These are phyloP conservation scores for Cryptocephalus primarius DNA, from an alignment of 2,888 invertebrate genomes.

Conservation along the genomic window DNA sequence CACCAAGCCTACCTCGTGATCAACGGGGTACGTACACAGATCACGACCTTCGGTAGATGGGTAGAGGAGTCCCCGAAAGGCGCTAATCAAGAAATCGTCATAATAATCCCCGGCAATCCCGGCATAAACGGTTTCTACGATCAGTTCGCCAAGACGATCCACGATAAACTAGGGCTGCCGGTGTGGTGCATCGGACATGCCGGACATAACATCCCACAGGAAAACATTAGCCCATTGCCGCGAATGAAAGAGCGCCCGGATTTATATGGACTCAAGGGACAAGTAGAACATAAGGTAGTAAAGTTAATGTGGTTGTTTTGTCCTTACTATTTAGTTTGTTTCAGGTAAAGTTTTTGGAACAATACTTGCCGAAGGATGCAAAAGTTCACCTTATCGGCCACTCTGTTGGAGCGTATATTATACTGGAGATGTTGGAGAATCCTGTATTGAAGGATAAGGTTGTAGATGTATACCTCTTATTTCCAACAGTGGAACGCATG, in stretches of 20 bases:
- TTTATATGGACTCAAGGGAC: constrained; percentile 65
- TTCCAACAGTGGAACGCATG: constrained; percentile 83
- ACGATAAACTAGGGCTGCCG: constrained; percentile 49
- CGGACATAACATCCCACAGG: constrained; percentile 66
- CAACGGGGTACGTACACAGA: constrained; percentile 58
- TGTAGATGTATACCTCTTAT: constrained; percentile 61
- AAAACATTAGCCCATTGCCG: constrained; percentile 40
- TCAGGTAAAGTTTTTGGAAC: constrained; percentile 55
- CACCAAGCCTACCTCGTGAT: constrained; percentile 42
- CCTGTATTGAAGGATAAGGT: constrained; percentile 44
- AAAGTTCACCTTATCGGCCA: constrained; percentile 77
- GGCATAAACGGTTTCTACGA: constrained; percentile 74
- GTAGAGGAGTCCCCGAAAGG: constrained; percentile 46
- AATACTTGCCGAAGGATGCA: constrained; percentile 59
- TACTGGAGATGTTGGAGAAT: constrained; percentile 58
- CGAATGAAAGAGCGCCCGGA: constrained; percentile 43
- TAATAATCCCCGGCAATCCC: constrained; percentile 81
- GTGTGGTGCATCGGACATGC: constrained; percentile 75
- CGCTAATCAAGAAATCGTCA: constrained; percentile 44
- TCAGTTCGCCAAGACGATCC: constrained; percentile 55
- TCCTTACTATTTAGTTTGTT: constrained; percentile 10
- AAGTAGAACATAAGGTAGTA: constrained; percentile 63
- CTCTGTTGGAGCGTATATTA: constrained; percentile 83
- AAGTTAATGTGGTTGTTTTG: background rate
- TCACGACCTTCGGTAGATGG: constrained; percentile 63